Conservation (phyloP, 2,888 invertebrate species). For the Alcis repandata region DNA sequence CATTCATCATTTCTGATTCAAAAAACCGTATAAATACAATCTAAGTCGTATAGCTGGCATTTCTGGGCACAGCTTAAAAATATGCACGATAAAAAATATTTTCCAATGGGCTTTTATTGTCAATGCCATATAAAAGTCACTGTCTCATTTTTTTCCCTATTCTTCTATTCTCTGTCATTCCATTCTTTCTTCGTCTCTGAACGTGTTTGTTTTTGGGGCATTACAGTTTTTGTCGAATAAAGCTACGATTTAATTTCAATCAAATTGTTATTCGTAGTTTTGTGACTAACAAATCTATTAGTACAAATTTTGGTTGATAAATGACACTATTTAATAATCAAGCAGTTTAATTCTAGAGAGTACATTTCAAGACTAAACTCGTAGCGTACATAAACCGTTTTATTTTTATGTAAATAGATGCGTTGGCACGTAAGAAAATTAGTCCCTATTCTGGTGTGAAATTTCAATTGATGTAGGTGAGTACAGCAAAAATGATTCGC, state of each 20-base stretch:
- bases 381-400: constrained; percentile 6
- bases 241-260: background rate
- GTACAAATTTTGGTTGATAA: background rate
- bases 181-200: background rate
- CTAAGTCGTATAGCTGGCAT: no score
- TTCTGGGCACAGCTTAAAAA: no score
- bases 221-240: background rate
- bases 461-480: constrained; percentile 71
- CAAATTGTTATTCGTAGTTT: background rate
- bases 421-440: constrained; percentile 67
- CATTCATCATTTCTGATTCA: no score
- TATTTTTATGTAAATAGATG: constrained; percentile 62
- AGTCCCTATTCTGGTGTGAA: constrained; percentile 37
- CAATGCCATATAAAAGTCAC: no score
- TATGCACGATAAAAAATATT: no score
- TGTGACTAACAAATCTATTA: background rate
- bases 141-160: no score
- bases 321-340: background rate
- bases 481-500: constrained; percentile 41
- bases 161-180: no score
- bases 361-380: background rate
- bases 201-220: background rate
- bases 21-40: no score
- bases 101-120: no score
- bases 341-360: background rate